Percentiles rank a stretch among this genome's conserved stretches.
Evolutionary conservation across 37 sponge, comb jelly and placozoan species (phyloP).

Genomic region (Ephydatia muelleri): DNA sequence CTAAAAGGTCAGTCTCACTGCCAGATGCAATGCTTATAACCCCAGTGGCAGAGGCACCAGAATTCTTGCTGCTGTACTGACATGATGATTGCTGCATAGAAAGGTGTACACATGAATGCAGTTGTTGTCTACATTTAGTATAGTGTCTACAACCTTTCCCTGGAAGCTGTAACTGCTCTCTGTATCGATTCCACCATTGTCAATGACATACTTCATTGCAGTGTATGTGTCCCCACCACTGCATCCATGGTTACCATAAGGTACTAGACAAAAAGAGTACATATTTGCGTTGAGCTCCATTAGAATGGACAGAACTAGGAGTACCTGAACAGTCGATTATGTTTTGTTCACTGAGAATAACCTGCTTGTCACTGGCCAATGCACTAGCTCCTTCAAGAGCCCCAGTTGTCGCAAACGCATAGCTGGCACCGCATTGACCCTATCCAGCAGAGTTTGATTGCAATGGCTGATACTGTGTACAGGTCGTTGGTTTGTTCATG

Average conservation of each 20-base stretch:
- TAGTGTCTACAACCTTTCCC: constrained; percentile 46
- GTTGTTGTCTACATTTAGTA: background rate
- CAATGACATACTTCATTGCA: constrained; percentile 74
- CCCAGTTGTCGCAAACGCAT: constrained; percentile 88
- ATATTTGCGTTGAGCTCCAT: background rate
- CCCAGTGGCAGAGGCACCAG: constrained; percentile 66
- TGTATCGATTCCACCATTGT: constrained; percentile 78
- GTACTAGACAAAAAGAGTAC: constrained; percentile 6
- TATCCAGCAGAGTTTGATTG: background rate
- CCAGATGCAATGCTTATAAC: constrained; percentile 44
- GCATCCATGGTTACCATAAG: constrained; percentile 84
- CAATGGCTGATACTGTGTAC: background rate
- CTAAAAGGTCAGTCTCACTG: constrained; percentile 73
- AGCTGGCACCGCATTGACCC: constrained; percentile 86
- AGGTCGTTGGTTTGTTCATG: background rate
- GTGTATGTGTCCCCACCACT: constrained; percentile 71
- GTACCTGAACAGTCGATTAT: constrained; percentile 83
- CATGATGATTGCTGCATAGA: constrained; percentile 55
- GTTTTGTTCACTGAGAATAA: constrained; percentile 85
- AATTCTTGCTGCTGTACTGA: constrained; percentile 20
- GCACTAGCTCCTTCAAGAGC: constrained; percentile 79
- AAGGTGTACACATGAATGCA: background rate
- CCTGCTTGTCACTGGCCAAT: constrained; percentile 57
- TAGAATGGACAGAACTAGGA: background rate
- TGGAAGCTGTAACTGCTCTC: constrained; percentile 75